Evolutionary conservation across 2,888 invertebrate species (phyloP), one percentile per base, ranked within the genome.

Genomic region (Drosophila macrospina): DNA sequence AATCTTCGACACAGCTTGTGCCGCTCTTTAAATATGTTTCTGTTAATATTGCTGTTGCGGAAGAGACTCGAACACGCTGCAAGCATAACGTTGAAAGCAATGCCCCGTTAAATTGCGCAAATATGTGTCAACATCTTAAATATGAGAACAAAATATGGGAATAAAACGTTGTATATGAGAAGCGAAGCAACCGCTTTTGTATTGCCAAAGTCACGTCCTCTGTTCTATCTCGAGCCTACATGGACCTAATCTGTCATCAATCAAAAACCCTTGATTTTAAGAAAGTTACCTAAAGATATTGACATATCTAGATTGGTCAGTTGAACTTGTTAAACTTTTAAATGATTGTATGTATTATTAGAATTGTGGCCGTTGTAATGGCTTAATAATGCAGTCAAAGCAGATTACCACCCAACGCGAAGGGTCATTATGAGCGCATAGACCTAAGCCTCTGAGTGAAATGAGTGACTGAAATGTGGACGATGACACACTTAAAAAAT

Each of bases 101-200:
- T 75, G 75, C 67, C 68, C 82, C 83, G 82, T 85, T 75, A 82
- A 82, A 70, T 50, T 74, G 45, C 68, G 45, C 54, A 74, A 72
- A 74, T 57, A 72, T 71, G 61, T 39, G 61, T 60, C 41, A 50
- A 54, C 62, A 63, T 56, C 60, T 74, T 61, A 65, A 71, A 57
- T 65, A 71, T 61, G 51, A 7, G 56, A 39, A 56, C 48, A 50
- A n/a, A n/a, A n/a, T n/a, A 26, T 50, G 36, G 15, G 16, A 30
- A n/a, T 51, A 30, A 37, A 61, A 20, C 6, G 36, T 37, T 13
- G 50, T n/a, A n/a, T n/a, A n/a, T n/a, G n/a, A n/a, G n/a, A n/a
- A n/a, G n/a, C n/a, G n/a, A n/a, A n/a, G 24, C 44, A 67, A 63
- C 45, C 51, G 56, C 54, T 67, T 55, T 71, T 45, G 51, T 51